phyloP scores from a whole-genome alignment of 2,888 invertebrate genomes.

The Sialis fuliginosa region DNA sequence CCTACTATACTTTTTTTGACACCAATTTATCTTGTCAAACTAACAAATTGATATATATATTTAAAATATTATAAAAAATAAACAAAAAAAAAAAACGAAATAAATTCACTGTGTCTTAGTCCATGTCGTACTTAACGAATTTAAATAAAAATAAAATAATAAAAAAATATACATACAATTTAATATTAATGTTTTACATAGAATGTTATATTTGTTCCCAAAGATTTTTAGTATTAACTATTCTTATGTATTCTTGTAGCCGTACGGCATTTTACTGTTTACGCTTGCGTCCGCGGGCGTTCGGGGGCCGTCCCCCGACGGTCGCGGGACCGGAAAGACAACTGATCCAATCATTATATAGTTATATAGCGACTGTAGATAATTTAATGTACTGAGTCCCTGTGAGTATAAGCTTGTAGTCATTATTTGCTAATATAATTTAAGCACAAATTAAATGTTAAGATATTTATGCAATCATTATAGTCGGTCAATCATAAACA shows the following conservation, averaged over 20 bases:
- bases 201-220: slow-evolving; percentile 26
- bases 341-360: no score
- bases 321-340: background rate
- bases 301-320: background rate
- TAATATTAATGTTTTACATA: slow-evolving; percentile 24
- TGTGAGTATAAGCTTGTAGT: no score
- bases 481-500: no score
- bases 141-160: slow-evolving; percentile 22
- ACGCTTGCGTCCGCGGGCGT: background rate
- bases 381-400: no score
- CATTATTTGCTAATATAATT: no score
- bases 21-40: slow-evolving; percentile 17
- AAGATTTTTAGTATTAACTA: slow-evolving; percentile 25
- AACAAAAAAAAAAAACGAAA: slow-evolving; percentile 19
- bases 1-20: slow-evolving; percentile 14
- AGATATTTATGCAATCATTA: no score
- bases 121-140: slow-evolving; percentile 30
- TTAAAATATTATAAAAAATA: slow-evolving; percentile 12
- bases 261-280: background rate
- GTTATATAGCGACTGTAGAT: no score
- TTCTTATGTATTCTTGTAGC: background rate
- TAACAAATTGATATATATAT: slow-evolving; percentile 12
- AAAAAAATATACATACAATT: slow-evolving; percentile 10
- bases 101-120: slow-evolving; percentile 30
- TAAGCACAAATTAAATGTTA: no score